These are phyloP conservation scores for Thymelicus acteon DNA, from an alignment of 2,888 invertebrate species.

Conservation along the genomic window DNA sequence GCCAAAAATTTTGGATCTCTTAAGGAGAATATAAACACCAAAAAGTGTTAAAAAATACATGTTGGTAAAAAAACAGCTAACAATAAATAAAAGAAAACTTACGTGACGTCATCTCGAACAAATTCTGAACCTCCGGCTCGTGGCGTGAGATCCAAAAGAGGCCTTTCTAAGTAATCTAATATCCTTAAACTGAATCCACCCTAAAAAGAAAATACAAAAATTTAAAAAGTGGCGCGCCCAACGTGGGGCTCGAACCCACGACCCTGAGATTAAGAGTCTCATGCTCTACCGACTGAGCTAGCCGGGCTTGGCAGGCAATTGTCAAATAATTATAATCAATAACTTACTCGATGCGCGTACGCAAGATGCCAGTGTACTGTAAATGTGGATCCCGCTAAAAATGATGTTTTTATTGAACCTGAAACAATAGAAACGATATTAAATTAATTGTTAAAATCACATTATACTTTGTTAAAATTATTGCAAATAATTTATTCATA, in stretches of 20 bases:
- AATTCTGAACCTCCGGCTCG: conserved; percentile 92
- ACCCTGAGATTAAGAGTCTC: conserved; percentile 87
- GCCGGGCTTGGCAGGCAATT: conserved; percentile 61
- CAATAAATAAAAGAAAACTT: conserved; percentile 70
- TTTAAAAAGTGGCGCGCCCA: conserved; percentile 62
- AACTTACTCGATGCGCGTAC: conserved; percentile 91
- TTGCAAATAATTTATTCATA: too few relatives aligned
- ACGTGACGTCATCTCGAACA: conserved; percentile 94
- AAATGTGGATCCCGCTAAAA: conserved; percentile 92
- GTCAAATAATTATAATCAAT: conserved; percentile 20
- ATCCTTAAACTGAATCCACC: conserved; percentile 96
- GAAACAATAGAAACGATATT: conserved; percentile 55
- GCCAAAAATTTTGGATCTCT: too few relatives aligned
- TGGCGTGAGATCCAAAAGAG: conserved; percentile 93
- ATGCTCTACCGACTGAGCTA: conserved; percentile 86
- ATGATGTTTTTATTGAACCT: conserved; percentile 92
- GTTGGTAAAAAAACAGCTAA: neutral
- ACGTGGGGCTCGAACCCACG: conserved; percentile 88
- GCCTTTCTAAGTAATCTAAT: conserved; percentile 92
- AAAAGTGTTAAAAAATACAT: neutral
- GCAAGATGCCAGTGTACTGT: conserved; percentile 97
- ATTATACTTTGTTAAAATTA: too few relatives aligned
- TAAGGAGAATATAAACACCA: too few relatives aligned
- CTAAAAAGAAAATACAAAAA: conserved; percentile 81
- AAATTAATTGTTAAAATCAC: too few relatives aligned